A percentile compares a stretch with the other conserved stretches of the same genome.
Conservation (phyloP, 2,888 invertebrate genomes). For the Linnaemya vulpina region DNA sequence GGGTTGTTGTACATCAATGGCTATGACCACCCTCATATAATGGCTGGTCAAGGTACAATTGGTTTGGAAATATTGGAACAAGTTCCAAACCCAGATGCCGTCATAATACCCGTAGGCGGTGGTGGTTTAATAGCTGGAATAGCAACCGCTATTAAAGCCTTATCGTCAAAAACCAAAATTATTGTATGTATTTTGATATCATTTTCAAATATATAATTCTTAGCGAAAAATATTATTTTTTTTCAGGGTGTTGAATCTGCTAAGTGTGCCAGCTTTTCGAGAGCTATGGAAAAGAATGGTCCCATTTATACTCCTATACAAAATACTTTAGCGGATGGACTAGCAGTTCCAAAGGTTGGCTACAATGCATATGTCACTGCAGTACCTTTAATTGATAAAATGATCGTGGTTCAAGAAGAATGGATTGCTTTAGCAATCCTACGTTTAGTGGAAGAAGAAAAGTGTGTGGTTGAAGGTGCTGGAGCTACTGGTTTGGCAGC, state of each 20-base stretch:
- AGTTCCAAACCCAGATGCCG: slow-evolving; percentile 93
- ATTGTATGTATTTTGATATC: slow-evolving; percentile 87
- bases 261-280: slow-evolving; percentile 92
- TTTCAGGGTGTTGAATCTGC: slow-evolving; percentile 95
- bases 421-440: slow-evolving; percentile 92
- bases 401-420: slow-evolving; percentile 91
- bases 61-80: slow-evolving; percentile 96
- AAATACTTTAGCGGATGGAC: slow-evolving; percentile 93
- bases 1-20: slow-evolving; percentile 94
- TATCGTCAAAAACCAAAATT: slow-evolving; percentile 91
- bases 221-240: not conserved
- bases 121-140: slow-evolving; percentile 97
- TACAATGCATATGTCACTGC: slow-evolving; percentile 92
- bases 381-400: slow-evolving; percentile 88
- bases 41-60: slow-evolving; percentile 97
- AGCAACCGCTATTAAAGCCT: slow-evolving; percentile 93
- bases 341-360: slow-evolving; percentile 94
- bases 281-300: slow-evolving; percentile 87
- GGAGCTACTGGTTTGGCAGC: slow-evolving; percentile 94
- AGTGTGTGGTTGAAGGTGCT: slow-evolving; percentile 95
- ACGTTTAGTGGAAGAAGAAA: slow-evolving; percentile 91
- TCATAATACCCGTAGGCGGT: slow-evolving; percentile 93
- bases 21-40: slow-evolving; percentile 97
- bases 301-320: slow-evolving; percentile 87
- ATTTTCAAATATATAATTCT: not conserved